These are phyloP conservation scores for Drosophila baimaii DNA, from an alignment of 1,140 invertebrate genomes.

Conservation along the genomic window DNA sequence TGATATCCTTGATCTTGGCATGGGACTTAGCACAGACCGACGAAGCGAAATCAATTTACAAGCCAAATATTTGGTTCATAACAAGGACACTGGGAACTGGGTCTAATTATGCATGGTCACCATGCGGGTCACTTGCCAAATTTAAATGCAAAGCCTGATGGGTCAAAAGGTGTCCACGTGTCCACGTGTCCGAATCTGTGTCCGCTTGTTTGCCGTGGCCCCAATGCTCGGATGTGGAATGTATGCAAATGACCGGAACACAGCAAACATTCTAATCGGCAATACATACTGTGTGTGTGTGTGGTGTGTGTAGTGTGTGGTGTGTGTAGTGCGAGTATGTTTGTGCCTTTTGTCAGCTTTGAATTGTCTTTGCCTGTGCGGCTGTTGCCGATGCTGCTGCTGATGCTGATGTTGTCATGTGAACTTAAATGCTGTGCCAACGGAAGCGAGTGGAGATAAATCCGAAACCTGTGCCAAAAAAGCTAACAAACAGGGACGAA, in stretches of 20 bases:
- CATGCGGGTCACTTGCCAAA: slow-evolving; percentile 54
- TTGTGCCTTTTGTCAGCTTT: slow-evolving; percentile 33
- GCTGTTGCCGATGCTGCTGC: slow-evolving; percentile 3
- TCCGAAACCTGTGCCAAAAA: slow-evolving; percentile 13
- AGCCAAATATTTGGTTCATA: slow-evolving; percentile 42
- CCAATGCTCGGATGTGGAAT: slow-evolving; percentile 13
- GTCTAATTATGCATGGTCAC: slow-evolving; percentile 60
- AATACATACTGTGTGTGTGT: slow-evolving; percentile 10
- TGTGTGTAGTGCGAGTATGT: slow-evolving; percentile 7
- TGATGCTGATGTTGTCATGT: slow-evolving; percentile 13
- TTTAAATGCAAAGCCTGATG: slow-evolving; percentile 58
- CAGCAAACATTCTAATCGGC: slow-evolving; percentile 60
- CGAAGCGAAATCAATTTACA: slow-evolving; percentile 31
- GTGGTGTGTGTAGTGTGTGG: neutral
- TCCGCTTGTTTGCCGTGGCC: slow-evolving; percentile 7
- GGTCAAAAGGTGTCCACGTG: slow-evolving; percentile 51
- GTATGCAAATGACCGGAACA: slow-evolving; percentile 46
- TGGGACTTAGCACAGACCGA: slow-evolving; percentile 5
- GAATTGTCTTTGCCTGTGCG: slow-evolving; percentile 16
- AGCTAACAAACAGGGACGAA: neutral
- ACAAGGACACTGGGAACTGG: slow-evolving; percentile 36
- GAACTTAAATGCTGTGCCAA: slow-evolving; percentile 24
- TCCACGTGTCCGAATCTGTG: slow-evolving; percentile 44
- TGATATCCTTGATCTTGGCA: slow-evolving; percentile 2
- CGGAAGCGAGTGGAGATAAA: slow-evolving; percentile 7